Percentiles rank a stretch among this genome's conserved stretches.
These are phyloP conservation scores for Phycodurus eques DNA, from an alignment of 2,113 vertebrate species.

Conservation along the genomic window DNA sequence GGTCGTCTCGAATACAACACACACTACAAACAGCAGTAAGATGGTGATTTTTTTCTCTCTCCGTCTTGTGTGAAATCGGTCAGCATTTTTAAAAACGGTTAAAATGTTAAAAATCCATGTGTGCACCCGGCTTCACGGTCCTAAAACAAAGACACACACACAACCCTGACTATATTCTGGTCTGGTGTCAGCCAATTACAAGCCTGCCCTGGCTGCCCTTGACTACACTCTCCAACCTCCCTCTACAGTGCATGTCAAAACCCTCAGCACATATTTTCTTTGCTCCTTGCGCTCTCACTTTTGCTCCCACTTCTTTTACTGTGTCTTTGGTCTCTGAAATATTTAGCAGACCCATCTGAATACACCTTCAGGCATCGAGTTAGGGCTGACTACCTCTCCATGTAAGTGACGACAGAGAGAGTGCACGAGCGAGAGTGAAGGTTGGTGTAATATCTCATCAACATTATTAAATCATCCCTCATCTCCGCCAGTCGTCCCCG, in stretches of 20 bases:
- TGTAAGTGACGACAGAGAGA: constrained; percentile 34
- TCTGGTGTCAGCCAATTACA: constrained; percentile 66
- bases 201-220: constrained; percentile 62
- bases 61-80: no score
- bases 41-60: no score
- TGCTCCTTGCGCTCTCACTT: constrained; percentile 30
- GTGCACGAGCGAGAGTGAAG: constrained; percentile 28
- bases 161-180: constrained; percentile 31
- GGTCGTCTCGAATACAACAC: no score
- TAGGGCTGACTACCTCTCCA: constrained; percentile 30
- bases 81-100: not conserved
- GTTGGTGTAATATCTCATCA: constrained; percentile 59
- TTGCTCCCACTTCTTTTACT: constrained; percentile 32
- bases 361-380: constrained; percentile 56
- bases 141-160: constrained; percentile 26
- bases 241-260: constrained; percentile 64
- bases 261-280: constrained; percentile 42
- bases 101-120: not conserved
- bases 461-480: constrained; percentile 69
- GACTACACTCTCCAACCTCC: constrained; percentile 56
- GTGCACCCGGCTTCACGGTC: constrained; percentile 47
- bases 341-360: constrained; percentile 72
- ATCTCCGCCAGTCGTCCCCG: constrained; percentile 50
- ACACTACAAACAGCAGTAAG: no score
- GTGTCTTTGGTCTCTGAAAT: constrained; percentile 62